phyloP scores from a whole-genome alignment of 2,113 vertebrate genomes.

The Lophius piscatorius region DNA sequence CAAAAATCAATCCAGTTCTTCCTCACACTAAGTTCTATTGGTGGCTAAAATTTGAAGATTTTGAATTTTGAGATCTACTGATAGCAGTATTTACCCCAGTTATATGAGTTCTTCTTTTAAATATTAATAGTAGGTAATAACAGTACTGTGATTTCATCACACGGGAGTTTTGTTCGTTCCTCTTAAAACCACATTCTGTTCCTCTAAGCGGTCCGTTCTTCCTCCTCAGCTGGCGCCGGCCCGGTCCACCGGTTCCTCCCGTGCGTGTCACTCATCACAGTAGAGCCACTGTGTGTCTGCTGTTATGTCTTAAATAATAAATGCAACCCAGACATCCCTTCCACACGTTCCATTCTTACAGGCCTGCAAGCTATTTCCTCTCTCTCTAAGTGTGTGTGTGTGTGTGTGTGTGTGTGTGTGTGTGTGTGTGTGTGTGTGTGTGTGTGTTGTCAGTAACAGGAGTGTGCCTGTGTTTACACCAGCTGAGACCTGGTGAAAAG shows the following conservation, averaged over 20 bases:
- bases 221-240: conserved; percentile 23
- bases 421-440: no score
- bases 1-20: no score
- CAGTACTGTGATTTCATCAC: no score
- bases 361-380: conserved; percentile 48
- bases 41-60: no score
- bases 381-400: conserved; percentile 6
- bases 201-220: neutral
- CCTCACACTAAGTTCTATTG: no score
- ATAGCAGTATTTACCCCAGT: no score
- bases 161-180: neutral
- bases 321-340: conserved; percentile 28
- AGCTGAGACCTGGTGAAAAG: conserved; percentile 61
- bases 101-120: no score
- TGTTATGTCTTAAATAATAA: conserved; percentile 68
- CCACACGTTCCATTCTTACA: conserved; percentile 32
- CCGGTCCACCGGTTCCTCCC: conserved; percentile 23
- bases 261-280: conserved; percentile 48
- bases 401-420: conserved; percentile 26
- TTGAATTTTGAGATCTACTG: no score
- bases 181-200: neutral
- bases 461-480: conserved; percentile 76
- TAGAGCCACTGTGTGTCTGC: conserved; percentile 36
- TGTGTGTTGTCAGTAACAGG: conserved; percentile 34
- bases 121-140: no score